Conservation (phyloP, 2,113 vertebrate genomes). For the Mirza zaza region DNA sequence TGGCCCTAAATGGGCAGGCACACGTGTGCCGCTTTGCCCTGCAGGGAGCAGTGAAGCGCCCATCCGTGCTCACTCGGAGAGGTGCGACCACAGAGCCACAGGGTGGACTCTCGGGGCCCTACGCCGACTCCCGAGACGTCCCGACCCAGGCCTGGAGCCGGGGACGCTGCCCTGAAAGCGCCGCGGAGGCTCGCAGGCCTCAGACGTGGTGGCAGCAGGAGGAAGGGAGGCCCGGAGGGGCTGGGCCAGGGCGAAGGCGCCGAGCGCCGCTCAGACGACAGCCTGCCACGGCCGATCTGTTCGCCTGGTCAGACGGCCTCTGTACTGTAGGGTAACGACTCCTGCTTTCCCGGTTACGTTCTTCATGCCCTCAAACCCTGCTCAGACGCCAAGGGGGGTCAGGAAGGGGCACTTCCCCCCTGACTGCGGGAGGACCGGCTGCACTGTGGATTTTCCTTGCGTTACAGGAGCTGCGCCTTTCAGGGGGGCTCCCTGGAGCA, state of each 20-base stretch:
- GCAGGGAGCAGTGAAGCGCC: accelerated
- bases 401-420: accelerated
- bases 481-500: neutral
- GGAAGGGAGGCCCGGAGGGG: neutral
- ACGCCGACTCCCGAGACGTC: neutral
- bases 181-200: accelerated
- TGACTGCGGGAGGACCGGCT: neutral
- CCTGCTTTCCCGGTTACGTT: accelerated
- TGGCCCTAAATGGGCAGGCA: accelerated
- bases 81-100: accelerated
- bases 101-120: accelerated
- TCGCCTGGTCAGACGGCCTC: accelerated
- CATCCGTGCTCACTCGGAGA: accelerated
- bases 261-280: neutral
- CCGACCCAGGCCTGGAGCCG: accelerated
- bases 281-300: accelerated
- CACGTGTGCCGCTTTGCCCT: accelerated
- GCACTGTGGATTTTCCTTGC: neutral
- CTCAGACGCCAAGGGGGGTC: no score
- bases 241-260: accelerated
- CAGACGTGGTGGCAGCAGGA: accelerated
- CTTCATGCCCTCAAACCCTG: accelerated
- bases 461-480: neutral
- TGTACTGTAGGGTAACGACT: accelerated
- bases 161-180: accelerated